phyloP scores from a whole-genome alignment of 2,888 invertebrate genomes.

The Meghimatium bilineatum region DNA sequence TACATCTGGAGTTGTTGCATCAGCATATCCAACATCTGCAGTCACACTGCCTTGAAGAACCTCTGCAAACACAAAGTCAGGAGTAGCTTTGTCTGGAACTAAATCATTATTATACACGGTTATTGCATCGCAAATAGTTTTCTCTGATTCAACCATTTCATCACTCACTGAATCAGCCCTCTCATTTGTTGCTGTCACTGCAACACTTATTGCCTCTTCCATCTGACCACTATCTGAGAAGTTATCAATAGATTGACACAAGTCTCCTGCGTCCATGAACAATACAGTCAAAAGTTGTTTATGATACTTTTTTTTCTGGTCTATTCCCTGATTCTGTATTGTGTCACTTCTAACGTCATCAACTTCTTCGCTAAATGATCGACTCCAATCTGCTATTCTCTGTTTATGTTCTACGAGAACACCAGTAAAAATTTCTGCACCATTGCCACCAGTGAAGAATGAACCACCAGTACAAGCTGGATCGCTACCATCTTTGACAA shows the following conservation, averaged over 20 bases:
- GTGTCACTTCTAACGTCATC: neutral
- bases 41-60: too few relatives aligned
- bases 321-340: neutral
- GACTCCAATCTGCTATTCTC: constrained; percentile 38
- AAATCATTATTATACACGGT: neutral
- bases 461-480: constrained; percentile 41
- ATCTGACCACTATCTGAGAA: neutral
- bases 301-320: constrained; percentile 7
- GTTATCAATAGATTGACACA: neutral
- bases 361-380: constrained; percentile 2
- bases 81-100: neutral
- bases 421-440: constrained; percentile 34
- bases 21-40: too few relatives aligned
- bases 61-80: too few relatives aligned
- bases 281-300: constrained; percentile 26
- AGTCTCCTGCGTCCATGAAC: constrained; percentile 27
- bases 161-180: neutral
- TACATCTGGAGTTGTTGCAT: too few relatives aligned
- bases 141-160: neutral
- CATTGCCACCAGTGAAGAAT: neutral
- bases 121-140: neutral
- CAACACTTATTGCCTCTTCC: neutral
- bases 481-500: constrained; percentile 17
- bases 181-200: neutral
- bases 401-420: constrained; percentile 28